Evolutionary conservation across 2,113 vertebrate species (phyloP).

Genomic region (Saguinus imperator): DNA sequence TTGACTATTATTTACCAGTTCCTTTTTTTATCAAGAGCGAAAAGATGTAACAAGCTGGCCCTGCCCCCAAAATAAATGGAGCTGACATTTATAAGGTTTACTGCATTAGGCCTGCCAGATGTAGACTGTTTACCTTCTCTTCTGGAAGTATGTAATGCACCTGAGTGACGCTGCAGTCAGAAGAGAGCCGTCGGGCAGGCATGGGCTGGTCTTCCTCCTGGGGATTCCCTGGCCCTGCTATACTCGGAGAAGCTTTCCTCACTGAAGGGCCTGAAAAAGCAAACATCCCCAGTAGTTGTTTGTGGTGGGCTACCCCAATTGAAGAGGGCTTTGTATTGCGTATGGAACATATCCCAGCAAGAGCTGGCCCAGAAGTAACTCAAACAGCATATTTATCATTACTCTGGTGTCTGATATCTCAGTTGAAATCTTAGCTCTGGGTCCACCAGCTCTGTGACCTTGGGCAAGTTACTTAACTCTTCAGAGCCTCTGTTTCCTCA

Average conservation of each 20-base stretch:
- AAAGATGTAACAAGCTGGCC: background rate
- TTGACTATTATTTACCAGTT: slow-evolving; percentile 30
- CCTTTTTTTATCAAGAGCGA: background rate
- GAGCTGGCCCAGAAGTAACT: background rate
- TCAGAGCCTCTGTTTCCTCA: slow-evolving; percentile 21
- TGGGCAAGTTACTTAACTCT: background rate
- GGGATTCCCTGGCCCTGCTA: slow-evolving; percentile 75
- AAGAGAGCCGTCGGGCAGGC: slow-evolving; percentile 80
- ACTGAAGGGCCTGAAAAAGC: slow-evolving; percentile 79
- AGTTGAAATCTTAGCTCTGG: background rate
- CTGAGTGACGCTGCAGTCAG: slow-evolving; percentile 80
- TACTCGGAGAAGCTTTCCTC: slow-evolving; percentile 84
- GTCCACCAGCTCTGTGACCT: background rate
- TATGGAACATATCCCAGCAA: background rate
- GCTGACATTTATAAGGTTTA: background rate
- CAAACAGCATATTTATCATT: background rate
- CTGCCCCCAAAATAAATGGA: background rate
- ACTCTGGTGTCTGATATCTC: background rate
- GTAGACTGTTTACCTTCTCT: background rate
- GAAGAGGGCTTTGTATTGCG: background rate
- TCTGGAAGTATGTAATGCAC: slow-evolving; percentile 64
- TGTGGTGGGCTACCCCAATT: background rate
- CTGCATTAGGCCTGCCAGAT: background rate
- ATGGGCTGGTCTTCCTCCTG: slow-evolving; percentile 70
- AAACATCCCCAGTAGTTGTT: background rate